A percentile compares a stretch with the other conserved stretches of the same genome.
Conservation (phyloP, 2,888 invertebrate genomes). For the Lycocerus yunnanus region DNA sequence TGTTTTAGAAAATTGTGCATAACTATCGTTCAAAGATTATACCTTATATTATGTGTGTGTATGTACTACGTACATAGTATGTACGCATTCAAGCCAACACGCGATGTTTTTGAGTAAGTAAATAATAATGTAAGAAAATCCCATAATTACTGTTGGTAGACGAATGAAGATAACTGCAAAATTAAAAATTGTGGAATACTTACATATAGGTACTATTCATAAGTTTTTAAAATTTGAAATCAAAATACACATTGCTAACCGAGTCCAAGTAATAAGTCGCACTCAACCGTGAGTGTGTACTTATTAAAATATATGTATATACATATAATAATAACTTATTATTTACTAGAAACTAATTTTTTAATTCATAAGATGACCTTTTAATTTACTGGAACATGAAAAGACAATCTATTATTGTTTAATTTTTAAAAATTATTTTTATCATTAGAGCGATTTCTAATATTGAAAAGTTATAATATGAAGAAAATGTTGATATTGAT, state of each 20-base stretch:
- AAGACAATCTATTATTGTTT: background rate
- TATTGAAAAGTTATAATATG: no score
- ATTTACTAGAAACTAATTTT: background rate
- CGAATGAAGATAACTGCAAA: background rate
- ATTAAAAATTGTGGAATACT: background rate
- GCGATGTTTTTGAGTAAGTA: background rate
- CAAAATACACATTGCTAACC: background rate
- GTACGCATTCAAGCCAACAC: no score
- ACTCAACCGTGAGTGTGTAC: background rate
- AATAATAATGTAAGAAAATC: background rate
- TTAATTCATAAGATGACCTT: background rate
- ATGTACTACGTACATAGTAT: no score
- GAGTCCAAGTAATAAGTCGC: background rate
- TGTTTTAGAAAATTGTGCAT: background rate
- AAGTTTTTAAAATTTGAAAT: background rate
- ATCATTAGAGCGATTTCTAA: no score
- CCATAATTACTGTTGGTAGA: background rate
- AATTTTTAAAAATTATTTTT: background rate
- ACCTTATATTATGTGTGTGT: no score
- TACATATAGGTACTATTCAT: background rate
- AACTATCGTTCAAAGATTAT: background rate
- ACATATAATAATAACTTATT: background rate
- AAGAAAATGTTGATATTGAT: background rate
- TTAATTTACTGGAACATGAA: constrained; percentile 7
- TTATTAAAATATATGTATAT: background rate